Evolutionary conservation across 35 echinoderm and acorn worm genomes (phyloP).

Genomic region (Ophioderma brevispina): DNA sequence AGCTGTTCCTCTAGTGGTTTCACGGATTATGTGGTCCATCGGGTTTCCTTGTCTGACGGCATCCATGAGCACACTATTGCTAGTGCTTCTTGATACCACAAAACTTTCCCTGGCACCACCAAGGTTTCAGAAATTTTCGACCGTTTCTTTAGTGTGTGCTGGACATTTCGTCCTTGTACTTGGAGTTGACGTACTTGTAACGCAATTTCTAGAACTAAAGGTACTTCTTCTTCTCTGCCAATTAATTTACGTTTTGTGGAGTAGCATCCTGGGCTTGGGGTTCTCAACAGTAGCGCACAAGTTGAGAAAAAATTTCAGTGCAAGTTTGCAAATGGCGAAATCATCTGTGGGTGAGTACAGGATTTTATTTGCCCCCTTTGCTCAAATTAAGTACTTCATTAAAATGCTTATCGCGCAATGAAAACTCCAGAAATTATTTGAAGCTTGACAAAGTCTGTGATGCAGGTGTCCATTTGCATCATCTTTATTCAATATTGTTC

Average conservation of each 20-base stretch:
- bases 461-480: no score
- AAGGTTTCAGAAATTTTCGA: conserved; percentile 78
- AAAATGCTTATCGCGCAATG: no score
- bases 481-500: no score
- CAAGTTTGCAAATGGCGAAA: conserved; percentile 28
- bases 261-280: conserved; percentile 58
- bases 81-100: conserved; percentile 88
- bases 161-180: conserved; percentile 76
- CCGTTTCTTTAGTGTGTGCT: conserved; percentile 41
- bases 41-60: conserved; percentile 86
- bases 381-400: no score
- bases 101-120: conserved; percentile 88
- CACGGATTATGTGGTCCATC: conserved; percentile 86
- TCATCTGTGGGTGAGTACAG: background rate
- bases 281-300: conserved; percentile 70
- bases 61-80: conserved; percentile 68
- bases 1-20: conserved; percentile 48
- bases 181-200: conserved; percentile 69
- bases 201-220: conserved; percentile 55
- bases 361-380: no score
- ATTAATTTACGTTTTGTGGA: conserved; percentile 85
- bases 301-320: conserved; percentile 70
- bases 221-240: conserved; percentile 69
- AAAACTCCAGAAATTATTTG: no score
- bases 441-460: no score